Base-by-base conservation (phyloP, 2,113 vertebrate genomes). In the Thunnus maccoyii region DNA sequence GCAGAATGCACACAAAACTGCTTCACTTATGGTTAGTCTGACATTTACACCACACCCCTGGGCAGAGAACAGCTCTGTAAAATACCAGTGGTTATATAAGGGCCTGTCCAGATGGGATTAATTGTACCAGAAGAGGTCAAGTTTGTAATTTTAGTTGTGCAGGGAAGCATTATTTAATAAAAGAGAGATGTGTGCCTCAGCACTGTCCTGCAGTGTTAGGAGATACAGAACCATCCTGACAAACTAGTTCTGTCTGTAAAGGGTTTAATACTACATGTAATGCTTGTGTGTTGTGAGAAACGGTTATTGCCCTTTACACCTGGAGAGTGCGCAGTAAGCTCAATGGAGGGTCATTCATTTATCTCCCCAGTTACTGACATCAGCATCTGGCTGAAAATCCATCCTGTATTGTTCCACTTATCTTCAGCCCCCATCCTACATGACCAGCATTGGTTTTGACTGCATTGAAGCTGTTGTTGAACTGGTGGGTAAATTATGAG, bases 41-140 rank as follows among this genome's bases (percentile, higher is more conserved):
- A 91, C 89, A 86, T 91, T 91, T 91, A 50, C 27, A 72, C 61
- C 20, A 56, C 77, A 66, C 47, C 80, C 86, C 30, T 72, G 60
- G 84, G 80, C 80, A 48, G 75, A 77, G 58, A 77, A 36, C 2
- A 47, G 67, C 79, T 72, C 73, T 36, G 51, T 82, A 64, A 90
- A 90, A 88, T 88, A 88, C 69, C 88, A 90, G 77, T 61, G 68
- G 68, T 86, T 91, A 80, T 36, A 76, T 76, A 87, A 84, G 86
- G 72, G 65, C 62, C 69, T 57, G 64, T 20, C 75, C 61, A 72
- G 57, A 73, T 81, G 58, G 69, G 71, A 79, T 73, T 83, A 83
- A 77, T 74, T 76, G 60, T 60, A 74, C 72, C 72, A 72, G 61
- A 83, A 77, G 72, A 90, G 68, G 86, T 86, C 72, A 86, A 44